Evolutionary conservation across 2,113 vertebrate genomes (phyloP).

Genomic region (Poeciliopsis prolifica): DNA sequence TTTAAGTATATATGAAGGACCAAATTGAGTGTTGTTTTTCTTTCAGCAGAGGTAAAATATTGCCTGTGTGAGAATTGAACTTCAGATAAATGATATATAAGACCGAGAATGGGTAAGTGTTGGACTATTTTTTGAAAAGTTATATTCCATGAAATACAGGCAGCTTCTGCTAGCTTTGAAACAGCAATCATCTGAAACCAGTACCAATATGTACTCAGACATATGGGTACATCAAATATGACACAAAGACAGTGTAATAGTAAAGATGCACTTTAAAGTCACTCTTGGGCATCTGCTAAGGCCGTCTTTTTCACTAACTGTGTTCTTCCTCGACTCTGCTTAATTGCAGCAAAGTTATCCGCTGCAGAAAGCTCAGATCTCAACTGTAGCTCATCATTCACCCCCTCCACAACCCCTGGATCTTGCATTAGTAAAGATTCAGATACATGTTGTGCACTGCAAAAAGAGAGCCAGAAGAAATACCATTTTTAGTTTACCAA

Average conservation of each 20-base stretch:
- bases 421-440: not conserved
- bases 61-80: constrained; percentile 42
- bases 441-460: not conserved
- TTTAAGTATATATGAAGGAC: constrained; percentile 14
- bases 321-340: not conserved
- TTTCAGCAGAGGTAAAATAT: constrained; percentile 41
- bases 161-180: constrained; percentile 45
- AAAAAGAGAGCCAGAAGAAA: too few species aligned
- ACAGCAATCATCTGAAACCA: constrained; percentile 49
- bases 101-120: constrained; percentile 39
- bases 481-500: too few species aligned
- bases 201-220: not conserved
- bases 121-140: constrained; percentile 36
- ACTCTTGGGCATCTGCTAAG: not conserved
- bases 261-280: constrained; percentile 20
- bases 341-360: not conserved
- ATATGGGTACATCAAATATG: constrained; percentile 12
- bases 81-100: constrained; percentile 56
- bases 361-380: not conserved
- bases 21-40: constrained; percentile 24
- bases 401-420: not conserved
- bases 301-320: not conserved
- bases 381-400: not conserved
- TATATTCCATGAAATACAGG: constrained; percentile 37
- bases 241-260: constrained; percentile 20